Evolutionary conservation across 2,888 invertebrate species (phyloP).

Genomic region (Craniophora ligustri): DNA sequence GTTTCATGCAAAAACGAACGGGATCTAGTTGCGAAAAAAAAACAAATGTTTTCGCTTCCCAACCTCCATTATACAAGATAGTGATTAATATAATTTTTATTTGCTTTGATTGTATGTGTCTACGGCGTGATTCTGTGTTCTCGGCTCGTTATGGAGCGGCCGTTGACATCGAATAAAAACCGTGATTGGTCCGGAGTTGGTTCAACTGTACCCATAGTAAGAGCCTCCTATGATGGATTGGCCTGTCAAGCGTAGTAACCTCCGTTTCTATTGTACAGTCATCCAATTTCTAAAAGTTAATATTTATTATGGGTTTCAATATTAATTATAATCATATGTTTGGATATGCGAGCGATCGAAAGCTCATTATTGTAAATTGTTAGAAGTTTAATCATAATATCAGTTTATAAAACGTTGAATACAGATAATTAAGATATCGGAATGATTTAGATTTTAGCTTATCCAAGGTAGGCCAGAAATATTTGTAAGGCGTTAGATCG

Average conservation of each 20-base stretch:
- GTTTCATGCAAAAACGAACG: constrained; percentile 77
- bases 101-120: constrained; percentile 76
- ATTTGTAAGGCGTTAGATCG: neutral
- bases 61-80: constrained; percentile 65
- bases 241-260: constrained; percentile 63
- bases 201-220: constrained; percentile 73
- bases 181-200: constrained; percentile 68
- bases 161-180: constrained; percentile 78
- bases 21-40: constrained; percentile 59
- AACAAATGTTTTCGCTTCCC: constrained; percentile 68
- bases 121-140: constrained; percentile 62
- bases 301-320: constrained; percentile 71
- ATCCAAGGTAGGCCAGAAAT: constrained; percentile 9
- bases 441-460: constrained; percentile 14
- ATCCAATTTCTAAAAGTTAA: constrained; percentile 75
- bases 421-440: constrained; percentile 21
- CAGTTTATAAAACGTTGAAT: constrained; percentile 10
- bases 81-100: constrained; percentile 82
- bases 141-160: constrained; percentile 66
- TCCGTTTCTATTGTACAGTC: constrained; percentile 66
- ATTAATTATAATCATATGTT: constrained; percentile 74
- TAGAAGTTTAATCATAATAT: constrained; percentile 53
- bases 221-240: constrained; percentile 74
- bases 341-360: constrained; percentile 61
- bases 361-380: constrained; percentile 61